These are phyloP conservation scores for Diploscapter pachys DNA, from an alignment of 1,140 invertebrate species.

Conservation along the genomic window DNA sequence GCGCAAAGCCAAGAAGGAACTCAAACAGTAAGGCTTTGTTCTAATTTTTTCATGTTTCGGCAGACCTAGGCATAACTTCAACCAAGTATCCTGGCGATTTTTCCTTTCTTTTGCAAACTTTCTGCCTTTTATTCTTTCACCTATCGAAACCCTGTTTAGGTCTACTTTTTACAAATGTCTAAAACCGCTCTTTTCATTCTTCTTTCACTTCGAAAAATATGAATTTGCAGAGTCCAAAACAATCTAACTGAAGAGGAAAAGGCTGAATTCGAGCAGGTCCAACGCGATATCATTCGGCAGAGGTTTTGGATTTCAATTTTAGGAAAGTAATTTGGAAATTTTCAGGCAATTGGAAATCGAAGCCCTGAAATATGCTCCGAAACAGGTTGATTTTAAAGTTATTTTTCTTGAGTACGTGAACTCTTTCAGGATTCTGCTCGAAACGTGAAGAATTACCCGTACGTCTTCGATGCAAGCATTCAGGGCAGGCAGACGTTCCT, in stretches of 20 bases:
- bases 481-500: slow-evolving; percentile 56
- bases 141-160: no score
- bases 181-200: background rate
- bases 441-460: slow-evolving; percentile 39
- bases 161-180: background rate
- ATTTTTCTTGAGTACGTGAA: background rate
- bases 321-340: slow-evolving; percentile 6
- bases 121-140: no score
- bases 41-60: no score
- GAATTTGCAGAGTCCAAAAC: slow-evolving; percentile 9
- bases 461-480: slow-evolving; percentile 69
- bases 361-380: slow-evolving; percentile 21
- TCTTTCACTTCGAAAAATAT: background rate
- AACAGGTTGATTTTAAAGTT: background rate
- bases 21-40: slow-evolving; percentile 56
- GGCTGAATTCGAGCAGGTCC: slow-evolving; percentile 61
- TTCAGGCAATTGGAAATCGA: slow-evolving; percentile 32
- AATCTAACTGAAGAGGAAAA: slow-evolving; percentile 59
- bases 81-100: no score
- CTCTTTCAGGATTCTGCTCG: slow-evolving; percentile 4
- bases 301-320: slow-evolving; percentile 59
- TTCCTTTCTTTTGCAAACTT: no score
- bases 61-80: no score
- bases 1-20: slow-evolving; percentile 72
- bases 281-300: slow-evolving; percentile 65